phyloP scores from a whole-genome alignment of 2,888 invertebrate genomes.

The Cryptosula pallasiana region DNA sequence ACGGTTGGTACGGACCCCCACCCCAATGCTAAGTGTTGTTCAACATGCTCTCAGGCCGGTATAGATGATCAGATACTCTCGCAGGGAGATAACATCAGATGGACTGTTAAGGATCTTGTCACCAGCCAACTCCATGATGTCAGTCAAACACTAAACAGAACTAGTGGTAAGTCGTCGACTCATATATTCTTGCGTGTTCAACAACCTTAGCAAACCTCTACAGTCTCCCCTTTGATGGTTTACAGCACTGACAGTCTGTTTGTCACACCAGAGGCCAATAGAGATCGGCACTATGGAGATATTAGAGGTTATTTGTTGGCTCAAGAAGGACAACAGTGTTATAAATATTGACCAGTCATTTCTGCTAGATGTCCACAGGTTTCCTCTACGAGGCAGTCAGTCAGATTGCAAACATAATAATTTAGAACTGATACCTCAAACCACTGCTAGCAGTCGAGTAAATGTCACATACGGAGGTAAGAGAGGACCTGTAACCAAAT shows the following conservation, averaged over 20 bases:
- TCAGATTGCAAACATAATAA: no score
- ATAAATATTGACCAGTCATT: neutral
- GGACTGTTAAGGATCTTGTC: neutral
- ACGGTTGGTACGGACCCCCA: no score
- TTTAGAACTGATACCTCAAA: no score
- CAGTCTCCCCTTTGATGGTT: neutral
- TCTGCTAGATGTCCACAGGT: neutral
- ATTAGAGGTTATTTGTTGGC: neutral
- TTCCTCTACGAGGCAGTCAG: neutral
- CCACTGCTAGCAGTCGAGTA: no score
- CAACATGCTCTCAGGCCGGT: neutral
- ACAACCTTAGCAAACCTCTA: neutral
- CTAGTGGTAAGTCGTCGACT: no score
- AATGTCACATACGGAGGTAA: no score
- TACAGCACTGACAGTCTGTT: neutral
- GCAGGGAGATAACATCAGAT: neutral
- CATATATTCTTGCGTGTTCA: no score
- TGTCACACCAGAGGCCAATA: neutral
- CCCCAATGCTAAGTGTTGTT: no score
- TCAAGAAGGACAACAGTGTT: neutral
- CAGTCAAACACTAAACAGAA: no score
- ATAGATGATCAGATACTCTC: neutral
- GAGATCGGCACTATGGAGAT: neutral
- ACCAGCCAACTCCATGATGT: no score
- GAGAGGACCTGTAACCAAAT: no score